These are phyloP conservation scores for Tetropium fuscum DNA, from an alignment of 2,888 invertebrate genomes.

Conservation along the genomic window DNA sequence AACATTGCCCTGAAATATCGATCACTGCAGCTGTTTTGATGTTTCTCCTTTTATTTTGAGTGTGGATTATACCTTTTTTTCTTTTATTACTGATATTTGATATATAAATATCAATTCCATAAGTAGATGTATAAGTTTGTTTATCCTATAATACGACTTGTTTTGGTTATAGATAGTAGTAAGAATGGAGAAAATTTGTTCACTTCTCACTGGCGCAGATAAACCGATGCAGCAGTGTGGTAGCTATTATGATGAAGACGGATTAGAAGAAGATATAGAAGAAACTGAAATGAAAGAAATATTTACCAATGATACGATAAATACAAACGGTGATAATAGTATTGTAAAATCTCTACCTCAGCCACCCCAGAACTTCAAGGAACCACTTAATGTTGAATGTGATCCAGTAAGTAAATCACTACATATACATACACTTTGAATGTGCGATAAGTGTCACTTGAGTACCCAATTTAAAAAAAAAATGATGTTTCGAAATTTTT, in stretches of 20 bases:
- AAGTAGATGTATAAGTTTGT: neutral
- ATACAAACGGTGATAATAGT: constrained; percentile 47
- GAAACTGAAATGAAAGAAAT: constrained; percentile 40
- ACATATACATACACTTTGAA: too few relatives aligned
- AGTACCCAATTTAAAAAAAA: too few relatives aligned
- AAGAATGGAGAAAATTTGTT: constrained; percentile 56
- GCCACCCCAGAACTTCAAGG: constrained; percentile 50
- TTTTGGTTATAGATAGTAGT: constrained; percentile 56
- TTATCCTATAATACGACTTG: too few relatives aligned
- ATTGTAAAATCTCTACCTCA: constrained; percentile 56
- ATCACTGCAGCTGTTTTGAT: too few relatives aligned
- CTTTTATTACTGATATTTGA: neutral
- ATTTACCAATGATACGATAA: constrained; percentile 32
- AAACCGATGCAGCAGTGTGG: constrained; percentile 63
- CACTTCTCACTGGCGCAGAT: constrained; percentile 82
- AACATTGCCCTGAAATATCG: too few relatives aligned
- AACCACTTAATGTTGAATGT: constrained; percentile 72
- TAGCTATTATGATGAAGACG: constrained; percentile 69
- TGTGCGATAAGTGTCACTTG: too few relatives aligned
- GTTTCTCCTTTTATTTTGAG: neutral
- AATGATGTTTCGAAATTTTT: too few relatives aligned
- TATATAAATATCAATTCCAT: neutral
- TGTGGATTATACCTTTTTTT: neutral
- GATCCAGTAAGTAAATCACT: constrained; percentile 73
- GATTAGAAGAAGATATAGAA: constrained; percentile 52